phyloP scores from a whole-genome alignment of 2,113 vertebrate genomes.

The Bettongia penicillata region DNA sequence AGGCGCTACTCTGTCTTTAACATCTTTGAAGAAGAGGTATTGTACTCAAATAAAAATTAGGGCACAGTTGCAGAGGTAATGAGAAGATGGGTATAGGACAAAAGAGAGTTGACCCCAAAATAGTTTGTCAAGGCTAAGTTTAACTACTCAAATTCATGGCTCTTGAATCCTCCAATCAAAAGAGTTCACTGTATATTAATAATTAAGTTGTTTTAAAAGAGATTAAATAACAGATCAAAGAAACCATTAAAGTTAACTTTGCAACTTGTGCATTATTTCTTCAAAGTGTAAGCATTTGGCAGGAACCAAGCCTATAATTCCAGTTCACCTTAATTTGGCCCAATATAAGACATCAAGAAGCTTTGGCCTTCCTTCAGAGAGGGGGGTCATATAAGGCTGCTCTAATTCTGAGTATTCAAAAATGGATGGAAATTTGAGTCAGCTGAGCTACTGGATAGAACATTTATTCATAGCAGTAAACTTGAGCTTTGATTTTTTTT shows the following conservation, averaged over 20 bases:
- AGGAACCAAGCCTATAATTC: not conserved
- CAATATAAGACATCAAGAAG: slow-evolving; percentile 28
- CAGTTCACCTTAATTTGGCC: not conserved
- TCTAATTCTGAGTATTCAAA: not conserved
- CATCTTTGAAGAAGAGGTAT: not conserved
- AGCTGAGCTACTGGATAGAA: not conserved
- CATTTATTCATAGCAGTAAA: not conserved
- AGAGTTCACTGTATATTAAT: slow-evolving; percentile 6
- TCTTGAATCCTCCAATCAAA: not conserved
- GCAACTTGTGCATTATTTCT: not conserved
- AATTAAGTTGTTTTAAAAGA: not conserved
- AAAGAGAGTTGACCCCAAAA: not conserved
- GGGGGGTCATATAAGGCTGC: not conserved
- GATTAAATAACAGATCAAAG: not conserved
- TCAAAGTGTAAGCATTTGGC: not conserved
- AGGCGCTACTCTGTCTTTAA: not conserved
- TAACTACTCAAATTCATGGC: not conserved
- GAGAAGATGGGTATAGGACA: not conserved
- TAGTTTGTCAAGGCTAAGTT: not conserved
- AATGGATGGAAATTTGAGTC: not conserved
- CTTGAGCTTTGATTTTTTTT: slow-evolving; percentile 21
- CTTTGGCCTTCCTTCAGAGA: slow-evolving; percentile 6
- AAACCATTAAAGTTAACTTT: not conserved
- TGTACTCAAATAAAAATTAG: not conserved
- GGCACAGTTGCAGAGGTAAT: not conserved